A percentile compares a stretch with the other conserved stretches of the same genome.
Conservation (phyloP, 1,140 invertebrate species). For the Schmidtea mediterranea region DNA sequence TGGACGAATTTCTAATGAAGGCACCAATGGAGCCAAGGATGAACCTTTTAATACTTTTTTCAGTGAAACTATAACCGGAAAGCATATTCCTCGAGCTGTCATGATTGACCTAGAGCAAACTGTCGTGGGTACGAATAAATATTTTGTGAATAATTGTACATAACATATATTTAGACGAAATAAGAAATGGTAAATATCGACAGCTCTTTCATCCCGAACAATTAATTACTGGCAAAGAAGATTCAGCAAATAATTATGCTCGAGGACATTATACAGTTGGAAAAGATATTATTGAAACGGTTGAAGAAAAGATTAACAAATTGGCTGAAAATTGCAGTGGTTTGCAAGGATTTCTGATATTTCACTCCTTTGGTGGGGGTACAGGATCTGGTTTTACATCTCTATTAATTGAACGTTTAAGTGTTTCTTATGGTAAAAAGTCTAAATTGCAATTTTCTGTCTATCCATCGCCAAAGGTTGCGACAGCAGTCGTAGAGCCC, state of each 20-base stretch:
- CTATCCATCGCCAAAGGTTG: constrained; percentile 46
- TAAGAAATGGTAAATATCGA: constrained; percentile 13
- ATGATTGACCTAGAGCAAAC: constrained; percentile 63
- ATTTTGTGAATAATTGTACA: constrained; percentile 3
- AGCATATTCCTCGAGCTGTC: constrained; percentile 38
- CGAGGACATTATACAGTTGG: constrained; percentile 11
- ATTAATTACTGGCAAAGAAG: constrained; percentile 18
- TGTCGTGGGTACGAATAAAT: constrained; percentile 33
- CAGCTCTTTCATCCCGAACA: constrained; percentile 23
- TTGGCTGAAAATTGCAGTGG: constrained; percentile 4
- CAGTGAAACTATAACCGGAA: background rate
- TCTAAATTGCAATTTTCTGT: constrained; percentile 43
- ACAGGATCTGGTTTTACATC: constrained; percentile 58
- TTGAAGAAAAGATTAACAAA: constrained; percentile 9
- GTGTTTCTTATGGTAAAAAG: constrained; percentile 40
- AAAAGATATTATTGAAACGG: constrained; percentile 8
- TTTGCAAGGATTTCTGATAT: constrained; percentile 7
- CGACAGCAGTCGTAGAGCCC: constrained; percentile 19
- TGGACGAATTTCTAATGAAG: background rate
- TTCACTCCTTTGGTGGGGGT: constrained; percentile 36
- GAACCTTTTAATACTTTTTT: constrained; percentile 21
- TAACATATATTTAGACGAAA: constrained; percentile 4
- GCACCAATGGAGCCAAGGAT: constrained; percentile 5
- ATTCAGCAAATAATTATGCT: constrained; percentile 23
- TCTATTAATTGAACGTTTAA: constrained; percentile 51